Evolutionary conservation across 2,888 invertebrate genomes (phyloP).

Genomic region (Halocaridina rubra): DNA sequence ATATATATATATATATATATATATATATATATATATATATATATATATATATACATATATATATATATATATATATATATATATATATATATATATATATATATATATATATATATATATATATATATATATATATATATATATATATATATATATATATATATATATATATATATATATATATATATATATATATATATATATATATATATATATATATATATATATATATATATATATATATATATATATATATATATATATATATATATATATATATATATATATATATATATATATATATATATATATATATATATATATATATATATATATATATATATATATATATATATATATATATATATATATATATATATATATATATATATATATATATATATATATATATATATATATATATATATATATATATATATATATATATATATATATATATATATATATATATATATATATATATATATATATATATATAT

Average conservation of each 20-base stretch:
- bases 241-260: background rate
- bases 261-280: background rate
- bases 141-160: background rate
- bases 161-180: background rate
- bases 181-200: background rate
- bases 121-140: conserved; percentile 18
- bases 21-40: conserved; percentile 18
- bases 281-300: background rate
- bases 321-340: background rate
- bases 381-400: background rate
- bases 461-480: background rate
- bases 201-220: background rate
- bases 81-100: conserved; percentile 17
- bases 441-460: background rate
- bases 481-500: background rate
- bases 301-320: background rate
- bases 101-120: conserved; percentile 21
- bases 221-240: background rate
- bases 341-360: background rate
- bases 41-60: background rate
- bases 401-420: background rate
- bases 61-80: background rate
- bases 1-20: conserved; percentile 18
- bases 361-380: background rate
- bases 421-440: background rate